These are phyloP conservation scores for Falco columbarius DNA, from an alignment of 2,797 vertebrate species.

Conservation along the genomic window DNA sequence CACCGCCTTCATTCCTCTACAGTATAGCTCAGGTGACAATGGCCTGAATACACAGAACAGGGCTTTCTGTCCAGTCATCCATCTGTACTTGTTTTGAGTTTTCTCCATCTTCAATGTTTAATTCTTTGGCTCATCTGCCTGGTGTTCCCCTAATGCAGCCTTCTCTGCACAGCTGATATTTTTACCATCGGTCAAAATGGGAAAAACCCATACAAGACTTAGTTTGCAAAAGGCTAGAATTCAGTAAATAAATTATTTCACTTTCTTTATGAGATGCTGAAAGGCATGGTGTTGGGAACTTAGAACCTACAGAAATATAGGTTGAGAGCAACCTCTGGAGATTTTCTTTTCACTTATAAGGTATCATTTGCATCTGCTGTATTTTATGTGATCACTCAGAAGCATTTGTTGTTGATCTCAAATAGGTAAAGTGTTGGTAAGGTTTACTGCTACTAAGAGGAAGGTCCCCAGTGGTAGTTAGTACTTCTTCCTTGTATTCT, in stretches of 20 bases:
- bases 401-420: neutral
- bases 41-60: neutral
- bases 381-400: neutral
- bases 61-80: neutral
- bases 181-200: neutral
- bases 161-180: neutral
- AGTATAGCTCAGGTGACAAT: neutral
- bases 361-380: neutral
- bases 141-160: neutral
- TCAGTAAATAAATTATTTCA: neutral
- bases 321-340: neutral
- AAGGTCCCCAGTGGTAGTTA: neutral
- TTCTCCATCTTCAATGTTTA: neutral
- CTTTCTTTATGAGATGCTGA: neutral
- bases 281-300: neutral
- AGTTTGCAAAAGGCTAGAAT: neutral
- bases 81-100: neutral
- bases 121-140: neutral
- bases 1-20: no score
- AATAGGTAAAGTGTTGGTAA: neutral
- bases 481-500: neutral
- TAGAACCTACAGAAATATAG: neutral
- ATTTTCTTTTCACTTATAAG: neutral
- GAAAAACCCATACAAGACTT: neutral
- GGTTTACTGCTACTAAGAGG: neutral